These are phyloP conservation scores for Pristionchus japonicus DNA, from an alignment of 2,888 invertebrate species.

Conservation along the genomic window DNA sequence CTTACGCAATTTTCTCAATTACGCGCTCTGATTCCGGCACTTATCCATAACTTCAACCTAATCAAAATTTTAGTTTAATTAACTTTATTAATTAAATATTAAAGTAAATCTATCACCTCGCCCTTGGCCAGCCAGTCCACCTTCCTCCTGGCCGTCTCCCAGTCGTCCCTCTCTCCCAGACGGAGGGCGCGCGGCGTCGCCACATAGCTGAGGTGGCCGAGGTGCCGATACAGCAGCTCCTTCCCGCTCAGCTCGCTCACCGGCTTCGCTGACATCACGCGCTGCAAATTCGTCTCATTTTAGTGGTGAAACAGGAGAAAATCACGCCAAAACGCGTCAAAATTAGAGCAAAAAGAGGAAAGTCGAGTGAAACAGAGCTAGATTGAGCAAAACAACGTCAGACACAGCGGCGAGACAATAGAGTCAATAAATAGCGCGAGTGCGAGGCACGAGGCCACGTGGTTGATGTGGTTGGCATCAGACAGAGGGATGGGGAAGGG, in stretches of 20 bases:
- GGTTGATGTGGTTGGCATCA: conserved; percentile 1
- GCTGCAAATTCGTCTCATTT: not conserved
- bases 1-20: not conserved
- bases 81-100: no score
- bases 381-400: no score
- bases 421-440: no score
- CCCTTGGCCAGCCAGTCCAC: conserved; percentile 66
- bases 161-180: conserved; percentile 63
- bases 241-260: conserved; percentile 72
- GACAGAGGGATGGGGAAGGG: not conserved
- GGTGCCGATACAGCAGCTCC: conserved; percentile 70
- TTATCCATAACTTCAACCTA: not conserved
- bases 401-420: no score
- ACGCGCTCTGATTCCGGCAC: not conserved
- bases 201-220: conserved; percentile 61
- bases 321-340: not conserved
- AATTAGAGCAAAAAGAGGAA: not conserved
- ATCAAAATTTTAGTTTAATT: no score
- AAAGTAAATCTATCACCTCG: no score
- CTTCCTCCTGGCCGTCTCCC: conserved; percentile 58
- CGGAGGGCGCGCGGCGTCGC: conserved; percentile 66
- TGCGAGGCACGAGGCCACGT: not conserved
- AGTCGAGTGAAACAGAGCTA: not conserved
- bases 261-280: conserved; percentile 75
- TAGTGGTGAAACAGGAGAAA: not conserved